Percentiles rank a stretch among this genome's conserved stretches.
Evolutionary conservation across 2,797 vertebrate species (phyloP).

Genomic region (Protosalanx chinensis): DNA sequence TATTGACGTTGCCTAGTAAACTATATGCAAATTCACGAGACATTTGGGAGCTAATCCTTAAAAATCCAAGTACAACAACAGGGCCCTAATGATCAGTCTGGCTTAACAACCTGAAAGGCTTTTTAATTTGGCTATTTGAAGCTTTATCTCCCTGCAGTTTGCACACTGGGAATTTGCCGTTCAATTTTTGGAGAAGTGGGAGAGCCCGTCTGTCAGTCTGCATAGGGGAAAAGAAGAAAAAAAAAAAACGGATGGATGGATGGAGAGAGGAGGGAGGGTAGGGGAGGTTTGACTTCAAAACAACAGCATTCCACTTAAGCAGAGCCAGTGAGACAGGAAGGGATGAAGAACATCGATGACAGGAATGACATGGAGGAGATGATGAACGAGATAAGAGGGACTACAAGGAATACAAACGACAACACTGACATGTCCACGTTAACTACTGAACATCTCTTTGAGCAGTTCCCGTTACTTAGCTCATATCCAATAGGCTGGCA

Average conservation of each 20-base stretch:
- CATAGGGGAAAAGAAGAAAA: neutral
- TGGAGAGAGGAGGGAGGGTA: neutral
- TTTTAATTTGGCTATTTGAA: neutral
- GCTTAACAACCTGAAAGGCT: neutral
- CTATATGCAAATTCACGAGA: neutral
- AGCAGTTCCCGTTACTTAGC: neutral
- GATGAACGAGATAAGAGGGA: neutral
- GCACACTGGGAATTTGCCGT: neutral
- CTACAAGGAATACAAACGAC: conserved; percentile 3
- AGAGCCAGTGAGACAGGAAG: neutral
- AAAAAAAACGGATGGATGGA: neutral
- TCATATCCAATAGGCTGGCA: neutral
- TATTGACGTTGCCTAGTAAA: neutral
- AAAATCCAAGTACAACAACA: neutral
- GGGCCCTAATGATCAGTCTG: too few species aligned
- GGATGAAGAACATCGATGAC: neutral
- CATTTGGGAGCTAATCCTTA: neutral
- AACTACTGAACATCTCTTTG: neutral
- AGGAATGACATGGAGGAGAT: neutral
- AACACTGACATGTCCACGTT: neutral
- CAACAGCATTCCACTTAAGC: conserved; percentile 4
- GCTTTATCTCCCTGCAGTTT: neutral
- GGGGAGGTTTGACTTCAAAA: neutral
- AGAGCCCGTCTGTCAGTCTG: neutral
- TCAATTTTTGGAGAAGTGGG: neutral